Conservation (phyloP, 2,113 vertebrate genomes). For the Nibea coibor region DNA sequence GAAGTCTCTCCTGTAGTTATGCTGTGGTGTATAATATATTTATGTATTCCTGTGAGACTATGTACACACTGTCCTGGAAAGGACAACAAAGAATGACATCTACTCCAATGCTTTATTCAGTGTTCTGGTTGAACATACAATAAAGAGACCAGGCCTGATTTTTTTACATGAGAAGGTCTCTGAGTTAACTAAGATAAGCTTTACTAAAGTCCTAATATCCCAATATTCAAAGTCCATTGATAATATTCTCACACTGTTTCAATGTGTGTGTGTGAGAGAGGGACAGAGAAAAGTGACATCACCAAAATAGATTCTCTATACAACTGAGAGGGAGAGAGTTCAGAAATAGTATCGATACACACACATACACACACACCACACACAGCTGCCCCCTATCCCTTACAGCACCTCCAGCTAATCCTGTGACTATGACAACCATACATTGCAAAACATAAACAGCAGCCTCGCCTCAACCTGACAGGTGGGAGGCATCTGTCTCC, state of each 20-base stretch:
- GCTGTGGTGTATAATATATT: too few species aligned
- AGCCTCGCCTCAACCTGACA: slow-evolving; percentile 31
- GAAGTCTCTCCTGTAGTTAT: too few species aligned
- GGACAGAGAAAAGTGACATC: slow-evolving; percentile 62
- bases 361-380: slow-evolving; percentile 66
- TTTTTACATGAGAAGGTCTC: background rate
- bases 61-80: too few species aligned
- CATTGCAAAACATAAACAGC: slow-evolving; percentile 78
- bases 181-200: background rate
- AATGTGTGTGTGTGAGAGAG: background rate
- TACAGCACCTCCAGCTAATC: slow-evolving; percentile 72
- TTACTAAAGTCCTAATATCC: background rate
- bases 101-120: too few species aligned
- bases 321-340: slow-evolving; percentile 44
- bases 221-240: background rate
- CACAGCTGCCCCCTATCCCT: slow-evolving; percentile 73
- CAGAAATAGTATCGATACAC: slow-evolving; percentile 73
- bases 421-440: slow-evolving; percentile 80
- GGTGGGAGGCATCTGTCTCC: slow-evolving; percentile 48
- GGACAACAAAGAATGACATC: too few species aligned
- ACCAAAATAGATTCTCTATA: slow-evolving; percentile 71
- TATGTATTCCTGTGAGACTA: too few species aligned
- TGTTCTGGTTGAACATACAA: background rate
- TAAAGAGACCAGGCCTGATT: background rate
- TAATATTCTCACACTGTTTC: background rate